phyloP scores from a whole-genome alignment of 2,113 vertebrate species.

The Centropus bengalensis region DNA sequence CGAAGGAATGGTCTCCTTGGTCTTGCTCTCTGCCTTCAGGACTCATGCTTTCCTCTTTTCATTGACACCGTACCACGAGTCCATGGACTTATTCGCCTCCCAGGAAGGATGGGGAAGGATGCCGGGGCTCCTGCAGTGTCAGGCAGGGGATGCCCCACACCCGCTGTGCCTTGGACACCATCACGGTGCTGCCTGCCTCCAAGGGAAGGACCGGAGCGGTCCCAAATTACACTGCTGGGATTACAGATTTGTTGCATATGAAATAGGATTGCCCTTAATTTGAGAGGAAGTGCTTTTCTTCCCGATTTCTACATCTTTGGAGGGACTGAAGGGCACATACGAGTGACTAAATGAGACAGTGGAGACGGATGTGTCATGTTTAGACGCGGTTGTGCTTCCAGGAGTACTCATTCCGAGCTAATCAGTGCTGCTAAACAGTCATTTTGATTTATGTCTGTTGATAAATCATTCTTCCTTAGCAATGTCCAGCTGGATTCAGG shows the following conservation, averaged over 20 bases:
- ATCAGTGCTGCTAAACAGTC: not conserved
- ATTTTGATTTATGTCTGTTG: not conserved
- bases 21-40: not conserved
- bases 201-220: fast-evolving
- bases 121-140: fast-evolving
- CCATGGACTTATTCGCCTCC: fast-evolving
- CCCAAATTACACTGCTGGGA: not conserved
- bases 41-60: not conserved
- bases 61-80: fast-evolving
- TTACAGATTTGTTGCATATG: fast-evolving
- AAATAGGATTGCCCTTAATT: not conserved
- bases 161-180: fast-evolving
- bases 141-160: fast-evolving
- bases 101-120: not conserved
- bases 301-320: not conserved
- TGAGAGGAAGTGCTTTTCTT: not conserved
- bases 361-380: not conserved
- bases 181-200: fast-evolving
- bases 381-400: not conserved
- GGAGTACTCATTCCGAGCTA: not conserved
- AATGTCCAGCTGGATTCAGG: fast-evolving
- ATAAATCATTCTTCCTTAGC: not conserved
- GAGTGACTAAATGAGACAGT: not conserved
- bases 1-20: too few relatives aligned
- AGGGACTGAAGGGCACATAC: not conserved